These are phyloP conservation scores for Phrynosoma blainvillii DNA, from an alignment of 2,113 vertebrate genomes.

Conservation along the genomic window DNA sequence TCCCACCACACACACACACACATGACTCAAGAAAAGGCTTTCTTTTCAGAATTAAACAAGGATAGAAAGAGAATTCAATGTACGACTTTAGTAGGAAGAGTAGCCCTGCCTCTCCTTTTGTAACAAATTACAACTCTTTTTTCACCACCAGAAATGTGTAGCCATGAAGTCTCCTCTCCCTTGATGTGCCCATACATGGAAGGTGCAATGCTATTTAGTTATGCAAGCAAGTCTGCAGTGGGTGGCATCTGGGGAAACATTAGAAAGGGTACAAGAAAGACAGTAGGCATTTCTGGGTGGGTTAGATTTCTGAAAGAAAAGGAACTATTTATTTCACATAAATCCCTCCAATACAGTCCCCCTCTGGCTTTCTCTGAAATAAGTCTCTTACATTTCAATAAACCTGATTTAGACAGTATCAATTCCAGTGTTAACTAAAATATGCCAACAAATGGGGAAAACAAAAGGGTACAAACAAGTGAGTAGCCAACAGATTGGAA, in stretches of 20 bases:
- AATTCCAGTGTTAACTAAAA: too few species aligned
- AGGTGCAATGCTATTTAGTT: not conserved
- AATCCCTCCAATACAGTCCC: not conserved
- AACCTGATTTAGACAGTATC: too few species aligned
- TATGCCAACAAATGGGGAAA: too few species aligned
- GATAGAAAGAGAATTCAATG: not conserved
- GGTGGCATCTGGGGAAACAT: not conserved
- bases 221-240: not conserved
- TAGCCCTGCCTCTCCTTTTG: accelerated
- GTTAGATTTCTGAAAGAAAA: not conserved
- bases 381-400: too few species aligned
- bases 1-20: not conserved
- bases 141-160: not conserved
- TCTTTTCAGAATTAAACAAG: not conserved
- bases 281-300: not conserved
- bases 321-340: not conserved
- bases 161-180: not conserved
- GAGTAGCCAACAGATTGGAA: too few species aligned
- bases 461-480: too few species aligned
- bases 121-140: not conserved
- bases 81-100: not conserved
- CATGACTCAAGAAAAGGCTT: not conserved
- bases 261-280: not conserved
- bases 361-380: too few species aligned
- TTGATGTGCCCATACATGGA: not conserved